These are phyloP conservation scores for Nothoprocta perdicaria DNA, from an alignment of 2,113 vertebrate genomes.

Conservation along the genomic window DNA sequence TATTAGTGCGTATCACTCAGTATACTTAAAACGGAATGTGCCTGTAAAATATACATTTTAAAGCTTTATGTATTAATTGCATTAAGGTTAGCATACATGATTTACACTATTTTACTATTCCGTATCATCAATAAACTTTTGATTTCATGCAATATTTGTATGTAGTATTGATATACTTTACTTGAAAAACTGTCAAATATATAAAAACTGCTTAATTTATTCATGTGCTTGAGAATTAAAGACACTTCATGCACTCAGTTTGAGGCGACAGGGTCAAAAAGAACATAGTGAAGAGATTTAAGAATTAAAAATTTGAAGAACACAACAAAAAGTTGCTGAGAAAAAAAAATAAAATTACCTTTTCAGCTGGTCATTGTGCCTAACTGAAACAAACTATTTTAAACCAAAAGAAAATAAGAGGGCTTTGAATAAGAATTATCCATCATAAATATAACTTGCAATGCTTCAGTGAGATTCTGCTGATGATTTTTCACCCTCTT, in stretches of 20 bases:
- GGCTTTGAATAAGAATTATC: neutral
- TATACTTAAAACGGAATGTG: neutral
- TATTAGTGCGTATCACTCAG: neutral
- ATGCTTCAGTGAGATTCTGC: neutral
- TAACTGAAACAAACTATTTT: neutral
- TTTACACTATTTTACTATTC: neutral
- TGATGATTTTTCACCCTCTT: neutral
- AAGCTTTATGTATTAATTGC: neutral
- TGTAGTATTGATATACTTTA: rapidly evolving
- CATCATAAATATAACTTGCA: neutral
- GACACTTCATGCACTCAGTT: no score
- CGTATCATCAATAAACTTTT: slow-evolving; percentile 49
- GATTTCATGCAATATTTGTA: neutral
- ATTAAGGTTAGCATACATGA: neutral
- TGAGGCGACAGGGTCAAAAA: no score
- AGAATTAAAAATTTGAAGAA: no score
- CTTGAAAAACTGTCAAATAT: neutral
- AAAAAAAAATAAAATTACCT: neutral
- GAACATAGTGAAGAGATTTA: neutral
- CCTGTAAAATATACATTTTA: neutral
- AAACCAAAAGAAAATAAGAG: neutral
- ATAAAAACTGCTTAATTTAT: no score
- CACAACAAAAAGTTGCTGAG: neutral
- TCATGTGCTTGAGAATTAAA: neutral
- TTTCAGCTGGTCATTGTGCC: neutral